phyloP scores from a whole-genome alignment of 2,113 vertebrate species.

The Rhinichthys klamathensis region DNA sequence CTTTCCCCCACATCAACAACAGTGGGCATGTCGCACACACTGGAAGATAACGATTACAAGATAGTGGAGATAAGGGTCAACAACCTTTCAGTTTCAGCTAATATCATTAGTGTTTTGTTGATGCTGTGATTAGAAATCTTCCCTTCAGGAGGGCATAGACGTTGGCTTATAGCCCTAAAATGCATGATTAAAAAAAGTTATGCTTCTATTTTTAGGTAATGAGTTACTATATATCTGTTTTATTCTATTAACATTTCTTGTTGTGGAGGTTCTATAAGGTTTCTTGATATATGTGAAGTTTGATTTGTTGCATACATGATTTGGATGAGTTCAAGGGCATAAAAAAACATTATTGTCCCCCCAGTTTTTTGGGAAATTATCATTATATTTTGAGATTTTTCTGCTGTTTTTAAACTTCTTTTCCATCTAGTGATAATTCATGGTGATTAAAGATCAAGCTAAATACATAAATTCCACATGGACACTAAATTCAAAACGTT shows the following conservation, averaged over 20 bases:
- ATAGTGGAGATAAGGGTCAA: slow-evolving; percentile 65
- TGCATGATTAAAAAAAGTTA: neutral
- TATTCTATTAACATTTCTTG: neutral
- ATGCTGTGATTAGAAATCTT: slow-evolving; percentile 17
- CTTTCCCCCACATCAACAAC: slow-evolving; percentile 67
- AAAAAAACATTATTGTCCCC: no score
- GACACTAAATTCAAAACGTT: neutral
- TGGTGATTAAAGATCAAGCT: neutral
- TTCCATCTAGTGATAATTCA: neutral
- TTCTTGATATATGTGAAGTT: neutral
- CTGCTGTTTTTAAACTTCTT: neutral
- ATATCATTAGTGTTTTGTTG: slow-evolving; percentile 33
- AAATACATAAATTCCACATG: neutral
- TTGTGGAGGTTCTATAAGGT: neutral
- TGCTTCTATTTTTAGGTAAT: neutral
- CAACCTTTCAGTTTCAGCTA: slow-evolving; percentile 10
- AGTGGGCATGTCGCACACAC: slow-evolving; percentile 60
- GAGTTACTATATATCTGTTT: neutral
- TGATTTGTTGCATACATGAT: neutral
- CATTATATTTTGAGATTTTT: no score
- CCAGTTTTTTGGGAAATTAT: no score
- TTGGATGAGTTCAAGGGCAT: neutral
- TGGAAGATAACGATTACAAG: slow-evolving; percentile 63
- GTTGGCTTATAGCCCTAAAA: neutral
- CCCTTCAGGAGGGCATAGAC: neutral